A percentile compares a stretch with the other conserved stretches of the same genome.
Evolutionary conservation across 1,140 invertebrate genomes (phyloP).

Genomic region (Drosophila baimaii): DNA sequence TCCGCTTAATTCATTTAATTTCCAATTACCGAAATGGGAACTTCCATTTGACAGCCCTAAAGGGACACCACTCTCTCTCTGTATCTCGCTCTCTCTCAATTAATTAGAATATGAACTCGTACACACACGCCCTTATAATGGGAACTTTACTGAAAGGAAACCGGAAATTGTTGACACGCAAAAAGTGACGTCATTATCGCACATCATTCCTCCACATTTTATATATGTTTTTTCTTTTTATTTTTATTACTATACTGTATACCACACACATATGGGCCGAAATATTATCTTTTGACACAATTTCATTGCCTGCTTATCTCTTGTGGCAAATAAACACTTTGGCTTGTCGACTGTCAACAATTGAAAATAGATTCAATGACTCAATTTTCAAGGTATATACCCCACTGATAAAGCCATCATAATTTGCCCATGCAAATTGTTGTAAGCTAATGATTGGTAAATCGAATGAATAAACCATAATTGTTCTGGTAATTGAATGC

Average conservation of each 20-base stretch:
- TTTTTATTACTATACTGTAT: too few species aligned
- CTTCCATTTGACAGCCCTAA: constrained; percentile 22
- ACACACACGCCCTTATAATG: constrained; percentile 24
- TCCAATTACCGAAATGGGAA: constrained; percentile 55
- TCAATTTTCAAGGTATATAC: constrained; percentile 45
- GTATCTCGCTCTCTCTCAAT: constrained; percentile 53
- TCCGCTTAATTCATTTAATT: constrained; percentile 76
- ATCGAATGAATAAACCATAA: constrained; percentile 38
- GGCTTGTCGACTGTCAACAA: constrained; percentile 55
- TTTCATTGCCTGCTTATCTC: constrained; percentile 62
- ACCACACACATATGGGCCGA: constrained; percentile 16
- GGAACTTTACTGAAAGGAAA: constrained; percentile 29
- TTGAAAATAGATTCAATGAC: constrained; percentile 70
- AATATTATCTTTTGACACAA: constrained; percentile 74
- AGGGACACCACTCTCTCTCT: constrained; percentile 7
- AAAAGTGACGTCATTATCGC: constrained; percentile 52
- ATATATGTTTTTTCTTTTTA: constrained; percentile 13
- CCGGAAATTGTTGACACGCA: constrained; percentile 60
- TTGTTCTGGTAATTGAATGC: constrained; percentile 34
- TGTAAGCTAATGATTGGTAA: constrained; percentile 14
- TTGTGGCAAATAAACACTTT: constrained; percentile 37
- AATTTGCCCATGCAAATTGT: constrained; percentile 27
- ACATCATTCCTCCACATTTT: constrained; percentile 5
- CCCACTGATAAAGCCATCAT: constrained; percentile 45
- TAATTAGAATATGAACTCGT: constrained; percentile 54